Evolutionary conservation across 30 jellyfish, hydroid and myxozoan species (phyloP).

Genomic region (Cassiopea xamachana): DNA sequence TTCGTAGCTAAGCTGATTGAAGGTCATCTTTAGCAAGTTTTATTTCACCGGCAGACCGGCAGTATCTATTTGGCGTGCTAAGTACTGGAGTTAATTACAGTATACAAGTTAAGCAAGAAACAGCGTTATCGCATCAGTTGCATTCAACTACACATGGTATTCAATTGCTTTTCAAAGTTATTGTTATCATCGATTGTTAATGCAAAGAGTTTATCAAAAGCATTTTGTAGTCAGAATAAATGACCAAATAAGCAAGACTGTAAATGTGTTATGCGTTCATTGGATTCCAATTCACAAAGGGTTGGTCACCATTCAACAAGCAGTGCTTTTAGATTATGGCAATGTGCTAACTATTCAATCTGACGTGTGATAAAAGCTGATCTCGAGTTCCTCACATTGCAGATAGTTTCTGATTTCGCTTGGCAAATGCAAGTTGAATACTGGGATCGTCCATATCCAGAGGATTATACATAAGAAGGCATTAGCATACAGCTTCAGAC

Average conservation of each 20-base stretch:
- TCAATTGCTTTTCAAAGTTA: not conserved
- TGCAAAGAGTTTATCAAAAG: constrained; percentile 14
- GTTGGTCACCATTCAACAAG: not conserved
- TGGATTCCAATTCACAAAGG: not conserved
- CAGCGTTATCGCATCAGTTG: not conserved
- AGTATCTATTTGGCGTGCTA: not conserved
- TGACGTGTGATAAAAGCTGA: constrained; percentile 23
- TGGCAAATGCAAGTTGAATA: not conserved
- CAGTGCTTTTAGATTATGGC: not conserved
- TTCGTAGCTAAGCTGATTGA: constrained; percentile 44
- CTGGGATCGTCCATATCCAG: constrained; percentile 9
- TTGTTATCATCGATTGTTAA: not conserved
- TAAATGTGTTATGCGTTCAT: not conserved
- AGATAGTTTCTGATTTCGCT: constrained; percentile 7
- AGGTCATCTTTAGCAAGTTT: constrained; percentile 17
- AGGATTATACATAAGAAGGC: constrained; percentile 68
- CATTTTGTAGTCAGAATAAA: constrained; percentile 3
- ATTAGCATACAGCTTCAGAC: constrained; percentile 55
- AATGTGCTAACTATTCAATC: constrained; percentile 14
- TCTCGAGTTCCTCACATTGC: not conserved
- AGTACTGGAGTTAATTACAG: not conserved
- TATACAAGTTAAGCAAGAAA: not conserved
- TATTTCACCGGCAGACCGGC: not conserved
- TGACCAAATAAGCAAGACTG: not conserved
- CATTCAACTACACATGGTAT: not conserved